These are phyloP conservation scores for Phalacrocorax aristotelis DNA, from an alignment of 2,113 vertebrate genomes.

Conservation along the genomic window DNA sequence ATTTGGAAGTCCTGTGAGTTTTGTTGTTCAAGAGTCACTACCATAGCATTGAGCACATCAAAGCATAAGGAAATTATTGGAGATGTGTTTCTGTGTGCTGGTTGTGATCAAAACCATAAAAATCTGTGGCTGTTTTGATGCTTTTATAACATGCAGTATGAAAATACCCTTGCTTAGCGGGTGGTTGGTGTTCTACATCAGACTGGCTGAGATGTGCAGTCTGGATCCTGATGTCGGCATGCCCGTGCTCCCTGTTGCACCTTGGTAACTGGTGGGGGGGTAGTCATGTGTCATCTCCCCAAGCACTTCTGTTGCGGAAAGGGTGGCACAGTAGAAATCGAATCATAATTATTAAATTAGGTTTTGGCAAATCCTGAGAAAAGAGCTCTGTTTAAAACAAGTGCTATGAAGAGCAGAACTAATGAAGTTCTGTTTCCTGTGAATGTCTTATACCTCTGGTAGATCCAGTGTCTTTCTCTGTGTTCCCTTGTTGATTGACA, in stretches of 20 bases:
- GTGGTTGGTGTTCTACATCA: neutral
- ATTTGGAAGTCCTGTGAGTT: neutral
- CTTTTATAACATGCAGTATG: neutral
- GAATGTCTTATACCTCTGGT: neutral
- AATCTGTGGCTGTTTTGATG: neutral
- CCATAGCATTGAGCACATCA: neutral
- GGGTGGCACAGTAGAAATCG: neutral
- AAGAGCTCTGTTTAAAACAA: neutral
- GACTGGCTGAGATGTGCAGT: neutral
- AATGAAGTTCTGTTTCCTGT: accelerated
- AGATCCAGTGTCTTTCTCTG: neutral
- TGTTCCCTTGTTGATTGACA: neutral
- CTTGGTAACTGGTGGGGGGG: neutral
- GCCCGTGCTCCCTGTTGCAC: neutral
- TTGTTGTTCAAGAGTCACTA: neutral
- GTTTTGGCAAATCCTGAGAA: neutral
- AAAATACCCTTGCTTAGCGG: neutral
- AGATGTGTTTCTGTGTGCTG: neutral
- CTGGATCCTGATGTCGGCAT: too few species aligned
- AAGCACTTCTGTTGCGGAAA: neutral
- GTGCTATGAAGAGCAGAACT: neutral
- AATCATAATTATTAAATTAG: neutral
- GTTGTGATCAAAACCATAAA: neutral
- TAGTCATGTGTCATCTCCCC: neutral
- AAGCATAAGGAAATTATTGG: neutral